phyloP scores from a whole-genome alignment of 35 echinoderm and acorn worm species.

The Stichopus chloronotus region DNA sequence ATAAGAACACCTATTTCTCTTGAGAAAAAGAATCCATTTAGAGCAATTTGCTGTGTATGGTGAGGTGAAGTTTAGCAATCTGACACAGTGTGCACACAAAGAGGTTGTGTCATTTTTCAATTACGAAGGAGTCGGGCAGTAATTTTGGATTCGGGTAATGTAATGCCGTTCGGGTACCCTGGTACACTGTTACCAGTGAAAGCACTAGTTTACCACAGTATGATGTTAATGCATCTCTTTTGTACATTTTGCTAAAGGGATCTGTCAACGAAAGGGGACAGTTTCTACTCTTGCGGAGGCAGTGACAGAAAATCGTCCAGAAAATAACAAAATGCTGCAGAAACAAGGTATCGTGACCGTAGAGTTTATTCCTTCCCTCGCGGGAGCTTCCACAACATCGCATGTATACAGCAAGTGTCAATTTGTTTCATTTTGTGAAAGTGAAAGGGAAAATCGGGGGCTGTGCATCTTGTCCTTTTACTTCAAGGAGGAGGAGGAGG shows the following conservation, averaged over 20 bases:
- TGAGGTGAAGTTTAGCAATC: too few relatives aligned
- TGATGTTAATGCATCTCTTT: too few relatives aligned
- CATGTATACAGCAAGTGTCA: background rate
- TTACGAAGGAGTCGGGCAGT: too few relatives aligned
- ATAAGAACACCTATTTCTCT: too few relatives aligned
- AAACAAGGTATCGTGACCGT: background rate
- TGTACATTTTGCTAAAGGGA: background rate
- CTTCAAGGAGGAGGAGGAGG: background rate
- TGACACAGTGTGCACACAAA: too few relatives aligned
- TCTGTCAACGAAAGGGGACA: background rate
- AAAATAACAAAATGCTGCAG: conserved; percentile 12
- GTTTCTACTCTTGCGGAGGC: background rate
- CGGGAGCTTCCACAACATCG: background rate
- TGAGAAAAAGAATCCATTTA: too few relatives aligned
- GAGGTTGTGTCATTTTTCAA: too few relatives aligned
- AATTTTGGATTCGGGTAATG: too few relatives aligned
- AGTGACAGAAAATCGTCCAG: background rate
- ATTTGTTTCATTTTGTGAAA: background rate
- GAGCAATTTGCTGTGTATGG: too few relatives aligned
- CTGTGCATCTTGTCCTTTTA: background rate
- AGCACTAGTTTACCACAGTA: too few relatives aligned
- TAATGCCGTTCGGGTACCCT: too few relatives aligned
- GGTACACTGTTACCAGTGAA: too few relatives aligned
- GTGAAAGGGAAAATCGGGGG: background rate
- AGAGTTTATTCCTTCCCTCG: conserved; percentile 1